These are phyloP conservation scores for Aurelia aurita DNA, from an alignment of 30 jellyfish, hydroid and myxozoan genomes.

Conservation along the genomic window DNA sequence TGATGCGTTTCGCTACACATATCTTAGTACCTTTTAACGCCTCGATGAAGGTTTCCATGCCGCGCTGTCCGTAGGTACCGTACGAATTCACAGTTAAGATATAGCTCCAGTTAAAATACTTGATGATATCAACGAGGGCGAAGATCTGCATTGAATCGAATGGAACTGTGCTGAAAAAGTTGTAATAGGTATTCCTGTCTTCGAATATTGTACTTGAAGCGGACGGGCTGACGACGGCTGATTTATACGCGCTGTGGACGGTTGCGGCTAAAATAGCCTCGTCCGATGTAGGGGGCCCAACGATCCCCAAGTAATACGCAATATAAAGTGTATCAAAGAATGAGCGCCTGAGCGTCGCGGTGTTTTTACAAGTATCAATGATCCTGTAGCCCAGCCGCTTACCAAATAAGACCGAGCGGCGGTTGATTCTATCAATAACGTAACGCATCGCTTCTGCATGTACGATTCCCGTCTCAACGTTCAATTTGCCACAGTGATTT, in stretches of 20 bases:
- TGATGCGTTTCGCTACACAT: conserved; percentile 52
- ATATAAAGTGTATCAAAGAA: not conserved
- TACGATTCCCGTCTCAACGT: conserved; percentile 42
- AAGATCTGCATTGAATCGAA: conserved; percentile 62
- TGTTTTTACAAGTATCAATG: conserved; percentile 57
- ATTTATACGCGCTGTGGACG: conserved; percentile 50
- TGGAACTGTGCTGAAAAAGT: conserved; percentile 86
- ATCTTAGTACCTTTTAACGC: not conserved
- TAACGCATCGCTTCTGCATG: conserved; percentile 76
- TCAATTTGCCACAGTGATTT: conserved; percentile 36
- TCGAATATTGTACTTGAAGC: conserved; percentile 72
- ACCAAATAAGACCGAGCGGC: conserved; percentile 28
- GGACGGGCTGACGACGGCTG: conserved; percentile 59
- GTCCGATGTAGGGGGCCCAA: conserved; percentile 79
- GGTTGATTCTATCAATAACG: conserved; percentile 28
- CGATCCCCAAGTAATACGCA: conserved; percentile 22
- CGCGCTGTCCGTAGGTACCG: conserved; percentile 76
- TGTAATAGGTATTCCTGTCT: conserved; percentile 49
- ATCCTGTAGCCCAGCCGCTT: conserved; percentile 45
- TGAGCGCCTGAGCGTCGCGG: conserved; percentile 58
- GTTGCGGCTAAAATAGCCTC: conserved; percentile 69
- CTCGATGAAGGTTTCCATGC: conserved; percentile 29
- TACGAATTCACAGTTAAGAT: conserved; percentile 65
- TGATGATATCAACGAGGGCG: conserved; percentile 66
- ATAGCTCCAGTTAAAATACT: conserved; percentile 76